Evolutionary conservation across 2,888 invertebrate genomes (phyloP).

Genomic region (Machimus atricapillus): DNA sequence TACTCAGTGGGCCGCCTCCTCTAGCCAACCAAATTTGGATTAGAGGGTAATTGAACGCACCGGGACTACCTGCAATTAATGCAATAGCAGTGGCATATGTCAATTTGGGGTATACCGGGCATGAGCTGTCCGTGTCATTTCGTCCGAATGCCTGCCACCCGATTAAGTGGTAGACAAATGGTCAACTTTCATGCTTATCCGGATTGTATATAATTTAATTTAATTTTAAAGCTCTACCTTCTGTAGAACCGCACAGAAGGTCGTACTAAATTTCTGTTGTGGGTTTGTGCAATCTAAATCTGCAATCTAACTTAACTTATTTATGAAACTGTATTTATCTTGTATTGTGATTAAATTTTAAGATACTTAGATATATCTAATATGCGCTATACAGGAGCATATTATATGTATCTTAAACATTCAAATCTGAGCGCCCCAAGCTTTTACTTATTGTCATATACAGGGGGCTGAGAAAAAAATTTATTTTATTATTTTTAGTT

Average conservation of each 20-base stretch:
- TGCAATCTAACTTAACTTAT: too few relatives aligned
- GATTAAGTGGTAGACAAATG: slow-evolving; percentile 33
- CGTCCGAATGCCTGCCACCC: slow-evolving; percentile 6
- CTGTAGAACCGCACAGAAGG: not conserved
- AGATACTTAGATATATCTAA: too few relatives aligned
- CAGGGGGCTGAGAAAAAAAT: too few relatives aligned
- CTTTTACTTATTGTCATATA: too few relatives aligned
- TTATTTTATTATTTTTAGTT: too few relatives aligned
- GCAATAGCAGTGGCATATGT: slow-evolving; percentile 12
- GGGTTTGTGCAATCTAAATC: not conserved
- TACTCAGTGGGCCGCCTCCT: not conserved
- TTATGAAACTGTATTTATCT: too few relatives aligned
- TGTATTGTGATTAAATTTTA: too few relatives aligned
- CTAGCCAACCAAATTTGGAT: not conserved
- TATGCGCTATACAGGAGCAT: too few relatives aligned
- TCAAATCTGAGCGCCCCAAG: too few relatives aligned
- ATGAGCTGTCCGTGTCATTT: not conserved
- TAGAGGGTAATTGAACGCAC: not conserved
- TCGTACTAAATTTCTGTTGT: not conserved
- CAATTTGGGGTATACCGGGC: not conserved
- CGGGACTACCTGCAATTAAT: slow-evolving; percentile 24
- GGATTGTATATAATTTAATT: slow-evolving; percentile 8
- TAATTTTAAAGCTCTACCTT: not conserved
- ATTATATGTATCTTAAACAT: too few relatives aligned
- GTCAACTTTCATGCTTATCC: slow-evolving; percentile 26